Evolutionary conservation across 2,888 invertebrate genomes (phyloP), one percentile per base, ranked within the genome.

Genomic region (Brachynemurus nebulosus): DNA sequence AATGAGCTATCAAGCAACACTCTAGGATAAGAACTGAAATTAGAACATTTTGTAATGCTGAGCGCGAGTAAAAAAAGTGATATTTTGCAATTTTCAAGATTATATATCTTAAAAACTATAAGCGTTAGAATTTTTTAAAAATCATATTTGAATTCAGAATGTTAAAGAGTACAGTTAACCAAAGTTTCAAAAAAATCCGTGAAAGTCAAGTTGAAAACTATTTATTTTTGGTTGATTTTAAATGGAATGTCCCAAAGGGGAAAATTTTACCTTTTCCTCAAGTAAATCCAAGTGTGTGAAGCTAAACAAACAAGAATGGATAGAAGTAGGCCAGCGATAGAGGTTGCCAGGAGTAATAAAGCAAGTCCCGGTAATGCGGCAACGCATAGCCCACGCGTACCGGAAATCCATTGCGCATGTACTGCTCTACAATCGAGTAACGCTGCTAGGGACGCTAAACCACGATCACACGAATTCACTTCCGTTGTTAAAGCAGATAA

Each of bases 281-380:
- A 91, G 60, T 93, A 91, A 61, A 93, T 92, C 93, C 95, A 95
- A 7, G 93, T 91, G 59, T 93, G 92, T 4, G 92, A 93, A 61
- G 93, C 91, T 43, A 95, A 82, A 74, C 93, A 86, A 41, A 93
- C 92, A 54, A 93, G 79, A 21, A 91, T 78, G 1, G 93, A 92
- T 63, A 95, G 81, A 54, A 93, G 71, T 51, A 95, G 74, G 9
- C 93, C 93, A 23, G 91, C 86, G 30, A 84, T 77, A 30, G 88
- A 76, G 47, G 91, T 83, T 21, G 92, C 89, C 47, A 86, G 68
- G 53, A 95, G 70, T 75, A 95, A 88, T 45, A 93, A 75, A 2
- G 85, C 81, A 50, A 90, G 65, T 42, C 89, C 92, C 62, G 78
- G 71, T 64, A 92, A 62, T 30, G 88, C 85, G 3, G 82, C 79